Base-by-base conservation (phyloP, 2,888 invertebrate species). In the Diarsia dahlii region DNA sequence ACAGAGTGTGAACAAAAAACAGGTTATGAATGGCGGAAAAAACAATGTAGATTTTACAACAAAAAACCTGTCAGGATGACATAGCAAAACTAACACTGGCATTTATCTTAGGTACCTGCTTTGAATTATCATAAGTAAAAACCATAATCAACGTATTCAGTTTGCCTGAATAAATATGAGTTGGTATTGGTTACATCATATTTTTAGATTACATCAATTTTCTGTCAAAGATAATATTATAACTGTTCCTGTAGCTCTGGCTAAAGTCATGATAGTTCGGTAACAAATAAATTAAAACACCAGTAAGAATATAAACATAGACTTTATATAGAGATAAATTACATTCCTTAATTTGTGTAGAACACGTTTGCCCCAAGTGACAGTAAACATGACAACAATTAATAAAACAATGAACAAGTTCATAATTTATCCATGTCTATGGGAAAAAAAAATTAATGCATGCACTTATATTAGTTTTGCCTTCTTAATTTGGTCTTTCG, bases 51-150 rank as follows among this genome's bases (percentile, higher is more conserved):
- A 45, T 45, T 45, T 71, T 8, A 71, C 15, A 34, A 50, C 1
- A 54, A 71, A 45, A 18, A 23, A 39, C 3, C 15, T n/a, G 20
- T 20, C 34, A 78, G 12, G 34, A 78, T 70, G 34, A 70, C 3
- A 3, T 68, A 3, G 15, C 50, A 68, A 50, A 68, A 45, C 39
- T 18, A 6, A 34, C 12, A 12, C 12, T 18, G 10, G 12, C 12
- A 4, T 60, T 56, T 62, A 45, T 18, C 8, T 2, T n/a, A 10
- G 10, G n/a, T 54, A 13, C 5, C 8, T 34, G 13, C 0, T 18
- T 39, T 39, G 23, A 39, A n/a, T 13, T 13, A 45, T 45, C 2
- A 20, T n/a, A 18, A 10, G 18, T 15, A 12, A 20, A 20, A 23
- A 4, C 0, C 6, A 20, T 48, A 58, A 20, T 15, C 2, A 12